These are phyloP conservation scores for Falco concolor DNA, from an alignment of 2,797 vertebrate genomes.

Conservation along the genomic window DNA sequence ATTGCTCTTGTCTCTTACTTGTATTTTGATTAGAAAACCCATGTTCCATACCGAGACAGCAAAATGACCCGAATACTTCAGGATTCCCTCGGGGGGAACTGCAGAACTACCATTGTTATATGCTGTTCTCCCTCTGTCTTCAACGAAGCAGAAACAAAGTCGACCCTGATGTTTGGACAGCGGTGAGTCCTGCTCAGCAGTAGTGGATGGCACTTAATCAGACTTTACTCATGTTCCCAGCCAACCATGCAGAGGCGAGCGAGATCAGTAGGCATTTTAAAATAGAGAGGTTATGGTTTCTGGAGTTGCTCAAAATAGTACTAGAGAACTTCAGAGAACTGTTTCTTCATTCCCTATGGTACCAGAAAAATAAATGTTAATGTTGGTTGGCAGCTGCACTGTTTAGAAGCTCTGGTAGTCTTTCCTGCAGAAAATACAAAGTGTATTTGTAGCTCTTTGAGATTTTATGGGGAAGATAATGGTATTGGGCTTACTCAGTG, in stretches of 20 bases:
- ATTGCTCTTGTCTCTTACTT: background rate
- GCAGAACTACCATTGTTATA: conserved; percentile 92
- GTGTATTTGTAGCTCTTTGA: background rate
- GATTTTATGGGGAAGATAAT: background rate
- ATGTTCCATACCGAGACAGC: conserved; percentile 90
- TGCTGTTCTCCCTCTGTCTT: conserved; percentile 92
- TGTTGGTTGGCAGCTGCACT: background rate
- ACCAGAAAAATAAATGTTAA: background rate
- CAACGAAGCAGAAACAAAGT: conserved; percentile 92
- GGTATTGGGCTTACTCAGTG: background rate
- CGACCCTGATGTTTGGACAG: conserved; percentile 92
- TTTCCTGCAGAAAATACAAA: background rate
- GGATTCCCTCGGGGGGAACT: conserved; percentile 93
- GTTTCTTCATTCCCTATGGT: background rate
- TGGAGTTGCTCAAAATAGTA: background rate
- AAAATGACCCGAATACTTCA: conserved; percentile 97
- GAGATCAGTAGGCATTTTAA: background rate
- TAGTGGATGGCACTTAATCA: background rate
- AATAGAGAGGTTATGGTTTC: background rate
- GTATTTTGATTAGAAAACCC: conserved; percentile 79
- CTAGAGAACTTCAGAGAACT: background rate
- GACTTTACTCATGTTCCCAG: background rate
- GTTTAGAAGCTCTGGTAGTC: background rate
- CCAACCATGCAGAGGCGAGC: background rate
- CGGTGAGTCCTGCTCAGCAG: conserved; percentile 67